These are phyloP conservation scores for Trichogramma evanescens DNA, from an alignment of 2,888 invertebrate genomes.

Conservation along the genomic window DNA sequence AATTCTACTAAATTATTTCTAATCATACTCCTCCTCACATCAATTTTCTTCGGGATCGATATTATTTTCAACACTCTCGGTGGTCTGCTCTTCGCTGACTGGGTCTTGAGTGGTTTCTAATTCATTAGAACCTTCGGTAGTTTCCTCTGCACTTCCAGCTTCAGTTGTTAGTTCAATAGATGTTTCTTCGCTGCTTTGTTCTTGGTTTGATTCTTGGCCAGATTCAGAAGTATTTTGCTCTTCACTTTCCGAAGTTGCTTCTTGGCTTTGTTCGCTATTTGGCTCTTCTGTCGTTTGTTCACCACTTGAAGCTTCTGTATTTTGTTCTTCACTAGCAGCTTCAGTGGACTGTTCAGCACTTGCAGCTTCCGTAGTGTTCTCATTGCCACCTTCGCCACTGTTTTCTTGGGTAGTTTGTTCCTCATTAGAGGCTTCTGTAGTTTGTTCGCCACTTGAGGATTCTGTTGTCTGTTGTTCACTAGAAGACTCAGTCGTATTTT, in stretches of 20 bases:
- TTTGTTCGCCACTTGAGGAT: neutral
- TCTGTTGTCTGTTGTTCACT: neutral
- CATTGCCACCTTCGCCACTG: neutral
- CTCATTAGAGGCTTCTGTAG: neutral
- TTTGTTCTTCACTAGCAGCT: slow-evolving; percentile 1
- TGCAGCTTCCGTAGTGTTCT: neutral
- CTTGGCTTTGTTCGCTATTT: neutral
- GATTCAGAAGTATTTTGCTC: too few species aligned
- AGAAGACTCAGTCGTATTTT: neutral
- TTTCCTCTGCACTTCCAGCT: too few species aligned
- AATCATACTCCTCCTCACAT: too few species aligned
- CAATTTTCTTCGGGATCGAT: neutral
- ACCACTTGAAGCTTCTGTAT: neutral
- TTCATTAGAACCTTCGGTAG: too few species aligned
- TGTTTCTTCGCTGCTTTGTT: neutral
- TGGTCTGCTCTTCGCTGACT: neutral
- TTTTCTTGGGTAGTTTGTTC: neutral
- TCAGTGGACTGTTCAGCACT: neutral
- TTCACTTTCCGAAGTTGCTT: neutral
- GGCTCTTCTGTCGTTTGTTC: slow-evolving; percentile 3
- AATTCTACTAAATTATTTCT: neutral
- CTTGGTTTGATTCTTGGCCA: neutral
- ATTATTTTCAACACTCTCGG: neutral
- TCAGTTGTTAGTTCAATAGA: too few species aligned
- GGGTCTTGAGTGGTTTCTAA: neutral